Evolutionary conservation across 2,888 invertebrate genomes (phyloP).

Genomic region (Tubulanus polymorphus): DNA sequence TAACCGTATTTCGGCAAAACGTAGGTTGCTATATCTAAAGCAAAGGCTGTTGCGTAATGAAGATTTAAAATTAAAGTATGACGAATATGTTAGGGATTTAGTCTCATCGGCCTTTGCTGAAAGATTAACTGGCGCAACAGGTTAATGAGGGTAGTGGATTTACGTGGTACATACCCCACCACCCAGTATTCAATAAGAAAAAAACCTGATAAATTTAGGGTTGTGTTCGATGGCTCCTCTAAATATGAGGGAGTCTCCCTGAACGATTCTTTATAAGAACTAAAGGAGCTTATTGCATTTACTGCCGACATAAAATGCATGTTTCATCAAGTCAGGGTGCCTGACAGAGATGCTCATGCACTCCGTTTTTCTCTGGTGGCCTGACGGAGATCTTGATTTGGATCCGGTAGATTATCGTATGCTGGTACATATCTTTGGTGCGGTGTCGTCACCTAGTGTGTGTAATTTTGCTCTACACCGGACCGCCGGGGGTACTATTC

Average conservation of each 20-base stretch:
- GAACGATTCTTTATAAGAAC: conserved; percentile 13
- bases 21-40: too few species aligned
- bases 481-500: conserved; percentile 4
- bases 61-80: too few species aligned
- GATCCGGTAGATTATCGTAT: too few species aligned
- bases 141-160: too few species aligned
- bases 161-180: conserved; percentile 18
- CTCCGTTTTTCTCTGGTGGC: conserved; percentile 8
- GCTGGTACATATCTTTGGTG: conserved; percentile 4
- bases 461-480: conserved; percentile 1
- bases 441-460: background rate
- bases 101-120: too few species aligned
- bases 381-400: conserved; percentile 3
- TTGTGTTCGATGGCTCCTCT: conserved; percentile 3
- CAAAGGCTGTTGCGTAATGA: too few species aligned
- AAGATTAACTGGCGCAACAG: too few species aligned
- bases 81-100: too few species aligned
- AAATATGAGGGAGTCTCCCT: conserved; percentile 6
- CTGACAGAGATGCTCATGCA: background rate
- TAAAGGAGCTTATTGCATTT: conserved; percentile 11
- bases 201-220: too few species aligned
- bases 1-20: too few species aligned
- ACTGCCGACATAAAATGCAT: too few species aligned
- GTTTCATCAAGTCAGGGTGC: conserved; percentile 10
- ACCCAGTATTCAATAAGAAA: conserved; percentile 7